Evolutionary conservation across 1,140 invertebrate genomes (phyloP).

Genomic region (Euwallacea similis): DNA sequence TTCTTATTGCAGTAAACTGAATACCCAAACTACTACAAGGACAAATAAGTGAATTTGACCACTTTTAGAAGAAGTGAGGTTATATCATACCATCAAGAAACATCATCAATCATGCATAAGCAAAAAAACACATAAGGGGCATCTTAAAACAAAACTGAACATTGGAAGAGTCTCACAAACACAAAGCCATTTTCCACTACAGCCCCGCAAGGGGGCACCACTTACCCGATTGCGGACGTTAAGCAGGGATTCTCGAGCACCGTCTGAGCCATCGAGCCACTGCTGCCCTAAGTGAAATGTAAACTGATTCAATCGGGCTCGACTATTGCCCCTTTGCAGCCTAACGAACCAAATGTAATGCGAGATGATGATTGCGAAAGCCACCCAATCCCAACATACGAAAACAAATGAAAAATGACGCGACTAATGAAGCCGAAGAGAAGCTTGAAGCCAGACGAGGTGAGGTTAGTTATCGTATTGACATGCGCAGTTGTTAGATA

Average conservation of each 20-base stretch:
- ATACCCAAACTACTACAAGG: no score
- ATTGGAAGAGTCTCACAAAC: no score
- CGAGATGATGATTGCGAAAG: slow-evolving; percentile 10
- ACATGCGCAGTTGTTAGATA: slow-evolving; percentile 5
- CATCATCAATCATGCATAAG: no score
- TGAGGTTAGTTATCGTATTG: not conserved
- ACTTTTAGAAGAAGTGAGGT: no score
- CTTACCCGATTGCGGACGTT: slow-evolving; percentile 62
- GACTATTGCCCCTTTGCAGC: slow-evolving; percentile 38
- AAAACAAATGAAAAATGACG: slow-evolving; percentile 8
- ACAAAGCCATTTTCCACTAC: no score
- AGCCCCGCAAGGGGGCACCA: slow-evolving; percentile 22
- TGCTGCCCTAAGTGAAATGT: slow-evolving; percentile 80
- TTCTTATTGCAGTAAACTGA: no score
- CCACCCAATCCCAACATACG: not conserved
- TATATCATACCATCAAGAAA: no score
- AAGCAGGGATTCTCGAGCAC: slow-evolving; percentile 50
- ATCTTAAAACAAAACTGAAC: no score
- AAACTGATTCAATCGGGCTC: slow-evolving; percentile 68
- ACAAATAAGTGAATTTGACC: no score
- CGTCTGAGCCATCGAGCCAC: slow-evolving; percentile 67
- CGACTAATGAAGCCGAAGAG: not conserved
- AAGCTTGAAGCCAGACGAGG: not conserved
- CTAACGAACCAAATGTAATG: slow-evolving; percentile 26
- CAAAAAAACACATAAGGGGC: no score